Percentiles rank a stretch among this genome's conserved stretches.
Conservation (phyloP, 2,113 vertebrate species). For the Ceratotherium simum region DNA sequence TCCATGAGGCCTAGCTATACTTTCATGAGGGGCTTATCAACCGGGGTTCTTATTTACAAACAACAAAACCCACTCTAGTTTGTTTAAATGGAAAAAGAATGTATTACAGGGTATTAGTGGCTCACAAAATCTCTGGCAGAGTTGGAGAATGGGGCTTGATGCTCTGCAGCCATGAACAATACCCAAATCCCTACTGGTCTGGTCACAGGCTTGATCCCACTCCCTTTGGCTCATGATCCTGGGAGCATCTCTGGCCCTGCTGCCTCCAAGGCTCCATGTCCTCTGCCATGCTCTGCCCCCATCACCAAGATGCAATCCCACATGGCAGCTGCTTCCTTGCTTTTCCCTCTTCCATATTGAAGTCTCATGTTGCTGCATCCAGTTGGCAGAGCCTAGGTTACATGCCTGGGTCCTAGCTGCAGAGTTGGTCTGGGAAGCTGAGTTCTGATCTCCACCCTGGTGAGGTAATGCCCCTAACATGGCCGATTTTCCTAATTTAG, state of each 20-base stretch:
- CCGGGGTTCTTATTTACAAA: neutral
- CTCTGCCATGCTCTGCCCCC: neutral
- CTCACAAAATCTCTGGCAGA: neutral
- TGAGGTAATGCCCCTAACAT: neutral
- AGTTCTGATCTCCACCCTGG: neutral
- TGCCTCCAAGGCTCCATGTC: no score
- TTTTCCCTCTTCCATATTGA: neutral
- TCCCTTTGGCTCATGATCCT: neutral
- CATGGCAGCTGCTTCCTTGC: neutral
- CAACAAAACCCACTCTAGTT: neutral
- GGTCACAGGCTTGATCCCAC: neutral
- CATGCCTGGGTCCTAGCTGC: neutral
- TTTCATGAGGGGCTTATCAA: neutral
- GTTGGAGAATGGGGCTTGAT: neutral
- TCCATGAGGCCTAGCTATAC: neutral
- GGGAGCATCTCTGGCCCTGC: neutral
- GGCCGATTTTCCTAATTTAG: neutral
- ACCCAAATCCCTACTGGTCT: neutral
- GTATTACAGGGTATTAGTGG: neutral
- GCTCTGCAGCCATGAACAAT: neutral
- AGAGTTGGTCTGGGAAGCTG: neutral
- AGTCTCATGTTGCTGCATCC: neutral
- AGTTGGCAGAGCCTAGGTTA: neutral
- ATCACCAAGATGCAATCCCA: neutral
- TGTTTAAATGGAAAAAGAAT: neutral